A percentile compares a stretch with the other conserved stretches of the same genome.
Conservation (phyloP, 2,888 invertebrate species). For the Troides oblongomaculatus region DNA sequence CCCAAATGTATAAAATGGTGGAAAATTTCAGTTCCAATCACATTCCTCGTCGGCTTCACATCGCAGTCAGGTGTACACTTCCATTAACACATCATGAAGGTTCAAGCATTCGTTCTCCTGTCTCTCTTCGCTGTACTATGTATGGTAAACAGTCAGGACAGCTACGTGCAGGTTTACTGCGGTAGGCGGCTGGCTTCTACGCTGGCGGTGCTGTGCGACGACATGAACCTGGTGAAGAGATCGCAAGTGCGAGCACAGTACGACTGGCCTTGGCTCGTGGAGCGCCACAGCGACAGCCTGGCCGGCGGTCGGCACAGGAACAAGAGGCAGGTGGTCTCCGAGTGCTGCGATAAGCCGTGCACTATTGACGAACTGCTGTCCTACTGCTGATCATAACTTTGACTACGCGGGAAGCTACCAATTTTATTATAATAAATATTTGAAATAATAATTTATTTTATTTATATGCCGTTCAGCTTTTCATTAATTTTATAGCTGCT, state of each 20-base stretch:
- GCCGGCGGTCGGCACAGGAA: slow-evolving; percentile 28
- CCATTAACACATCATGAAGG: slow-evolving; percentile 10
- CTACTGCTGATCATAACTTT: slow-evolving; percentile 36
- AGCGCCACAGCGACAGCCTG: slow-evolving; percentile 35
- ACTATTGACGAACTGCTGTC: slow-evolving; percentile 37
- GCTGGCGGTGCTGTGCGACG: slow-evolving; percentile 33
- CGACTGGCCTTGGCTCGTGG: slow-evolving; percentile 39
- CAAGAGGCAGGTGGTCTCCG: slow-evolving; percentile 42
- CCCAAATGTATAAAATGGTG: not conserved
- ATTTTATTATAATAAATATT: no score
- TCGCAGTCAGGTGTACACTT: not conserved
- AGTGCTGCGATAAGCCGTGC: slow-evolving; percentile 50
- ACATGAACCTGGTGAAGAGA: slow-evolving; percentile 30
- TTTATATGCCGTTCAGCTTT: no score
- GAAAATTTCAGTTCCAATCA: not conserved
- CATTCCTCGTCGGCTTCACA: not conserved
- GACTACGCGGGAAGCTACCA: not conserved
- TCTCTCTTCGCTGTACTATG: not conserved
- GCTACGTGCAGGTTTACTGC: slow-evolving; percentile 15
- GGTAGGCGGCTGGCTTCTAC: slow-evolving; percentile 33
- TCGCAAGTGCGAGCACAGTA: slow-evolving; percentile 5
- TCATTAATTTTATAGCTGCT: no score
- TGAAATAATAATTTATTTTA: no score
- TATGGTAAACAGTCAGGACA: not conserved
- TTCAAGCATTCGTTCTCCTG: slow-evolving; percentile 1